Percentiles rank a stretch among this genome's conserved stretches.
Evolutionary conservation across 2,797 vertebrate genomes (phyloP).

Genomic region (Alosa sapidissima): DNA sequence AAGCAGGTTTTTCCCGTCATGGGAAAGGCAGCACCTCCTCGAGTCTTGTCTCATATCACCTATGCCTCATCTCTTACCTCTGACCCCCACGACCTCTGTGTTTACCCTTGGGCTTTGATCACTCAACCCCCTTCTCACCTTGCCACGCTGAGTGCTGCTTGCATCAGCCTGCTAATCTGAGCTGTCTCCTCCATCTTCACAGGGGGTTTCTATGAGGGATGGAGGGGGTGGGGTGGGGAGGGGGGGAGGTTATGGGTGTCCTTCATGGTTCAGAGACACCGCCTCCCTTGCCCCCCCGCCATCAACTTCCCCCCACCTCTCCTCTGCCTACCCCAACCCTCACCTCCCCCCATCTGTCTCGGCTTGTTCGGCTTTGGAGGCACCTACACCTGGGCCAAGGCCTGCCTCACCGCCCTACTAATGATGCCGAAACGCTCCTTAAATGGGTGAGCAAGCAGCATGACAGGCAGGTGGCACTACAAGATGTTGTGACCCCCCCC

Average conservation of each 20-base stretch:
- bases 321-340: neutral
- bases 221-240: neutral
- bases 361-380: neutral
- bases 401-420: neutral
- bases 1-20: neutral
- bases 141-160: neutral
- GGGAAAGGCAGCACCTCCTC: neutral
- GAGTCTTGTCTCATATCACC: neutral
- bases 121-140: slow-evolving; percentile 30
- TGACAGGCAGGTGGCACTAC: slow-evolving; percentile 24
- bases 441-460: slow-evolving; percentile 19
- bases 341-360: neutral
- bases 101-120: neutral
- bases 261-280: slow-evolving; percentile 39
- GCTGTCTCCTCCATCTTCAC: slow-evolving; percentile 20
- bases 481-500: slow-evolving; percentile 16
- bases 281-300: neutral
- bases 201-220: neutral
- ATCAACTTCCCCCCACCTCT: neutral
- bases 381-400: neutral
- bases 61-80: neutral
- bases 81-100: neutral
- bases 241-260: slow-evolving; percentile 43
- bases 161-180: neutral
- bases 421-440: slow-evolving; percentile 17